Base-by-base conservation (phyloP, 2,888 invertebrate species). In the Amphiduros pacificus region DNA sequence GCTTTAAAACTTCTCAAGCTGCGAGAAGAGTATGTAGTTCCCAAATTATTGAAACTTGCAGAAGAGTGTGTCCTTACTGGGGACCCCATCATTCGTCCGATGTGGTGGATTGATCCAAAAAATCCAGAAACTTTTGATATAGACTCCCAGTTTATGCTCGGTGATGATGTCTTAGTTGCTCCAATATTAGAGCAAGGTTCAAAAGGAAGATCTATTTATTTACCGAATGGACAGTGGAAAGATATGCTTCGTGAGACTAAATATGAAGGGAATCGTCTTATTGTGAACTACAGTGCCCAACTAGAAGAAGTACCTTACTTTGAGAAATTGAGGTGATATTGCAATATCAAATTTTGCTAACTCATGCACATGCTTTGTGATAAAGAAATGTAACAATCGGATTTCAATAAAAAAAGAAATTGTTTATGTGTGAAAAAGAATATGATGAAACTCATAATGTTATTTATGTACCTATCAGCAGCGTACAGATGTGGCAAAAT, bases 131-230 rank as follows among this genome's bases (percentile, higher is more conserved):
- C 58, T 14, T 32, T 48, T 24, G 36, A 17, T 26, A 31, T 58
- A 14, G 32, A 50, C 26, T 88, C 91, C 4, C 72, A 81, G 61
- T 81, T 80, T 67, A 63, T 82, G 9, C 64, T 82, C 2, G 82
- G 82, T 1, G 65, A 78, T 53, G 71, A 74, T 28, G 60, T 78
- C 6, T 68, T 82, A 0, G 78, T 81, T 26, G 80, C 81, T 1
- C 82, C 82, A 0, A 71, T 82, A 2, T 51, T 81, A 28, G 73
- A 78, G 24, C 55, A 69, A 51, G 75, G 74, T 9, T 74, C 74
- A 2, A 63, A 60, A 36, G 60, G 68, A 53, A 68, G 80, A 50
- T 73, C 77, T 53, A 70, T 82, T 28, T 81, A 81, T 58, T 57
- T 70, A 14, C 66, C 70, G 22, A 29, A 29, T 2, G 70, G 70